Evolutionary conservation across 2,113 vertebrate species (phyloP).

Genomic region (Rhabdomys dilectus): DNA sequence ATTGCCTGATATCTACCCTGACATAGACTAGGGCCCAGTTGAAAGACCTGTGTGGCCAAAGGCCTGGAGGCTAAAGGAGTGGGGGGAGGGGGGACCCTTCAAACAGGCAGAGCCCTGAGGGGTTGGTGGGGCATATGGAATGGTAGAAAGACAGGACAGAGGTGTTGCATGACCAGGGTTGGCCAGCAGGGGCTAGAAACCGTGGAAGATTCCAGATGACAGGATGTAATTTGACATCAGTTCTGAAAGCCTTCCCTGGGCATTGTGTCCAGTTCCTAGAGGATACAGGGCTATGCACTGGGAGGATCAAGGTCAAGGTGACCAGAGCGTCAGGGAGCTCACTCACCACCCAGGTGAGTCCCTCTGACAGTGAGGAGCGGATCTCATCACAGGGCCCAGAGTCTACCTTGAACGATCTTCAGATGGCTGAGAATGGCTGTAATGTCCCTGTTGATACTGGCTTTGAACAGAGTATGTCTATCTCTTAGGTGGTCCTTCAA

Average conservation of each 20-base stretch:
- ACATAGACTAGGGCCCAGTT: fast-evolving
- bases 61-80: background rate
- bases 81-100: no score
- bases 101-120: background rate
- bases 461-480: background rate
- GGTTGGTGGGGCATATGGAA: background rate
- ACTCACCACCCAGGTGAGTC: no score
- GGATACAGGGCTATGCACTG: background rate
- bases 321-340: background rate
- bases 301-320: background rate
- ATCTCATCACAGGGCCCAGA: no score
- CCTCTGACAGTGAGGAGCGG: background rate
- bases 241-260: background rate
- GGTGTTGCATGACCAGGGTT: background rate
- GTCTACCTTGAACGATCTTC: background rate
- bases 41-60: fast-evolving
- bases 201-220: fast-evolving
- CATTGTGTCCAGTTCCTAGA: background rate
- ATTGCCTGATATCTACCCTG: background rate
- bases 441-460: background rate
- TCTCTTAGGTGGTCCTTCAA: background rate
- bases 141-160: background rate
- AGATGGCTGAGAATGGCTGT: fast-evolving
- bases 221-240: no score
- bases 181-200: no score